Base-by-base conservation (phyloP, 2,888 invertebrate genomes). In the Microctonus aethiopoides region DNA sequence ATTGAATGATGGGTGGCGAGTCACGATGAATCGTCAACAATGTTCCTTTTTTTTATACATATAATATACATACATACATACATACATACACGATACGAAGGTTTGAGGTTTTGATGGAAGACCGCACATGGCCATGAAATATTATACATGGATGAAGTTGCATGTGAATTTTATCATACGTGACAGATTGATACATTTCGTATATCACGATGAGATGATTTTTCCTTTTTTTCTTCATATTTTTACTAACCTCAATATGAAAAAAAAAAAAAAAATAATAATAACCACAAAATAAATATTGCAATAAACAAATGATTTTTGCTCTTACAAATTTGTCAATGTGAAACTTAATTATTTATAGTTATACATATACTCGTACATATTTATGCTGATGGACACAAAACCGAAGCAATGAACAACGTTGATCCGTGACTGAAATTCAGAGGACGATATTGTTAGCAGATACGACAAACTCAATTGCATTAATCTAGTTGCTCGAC, bases 101-200 rank as follows among this genome's bases (percentile, higher is more conserved):
- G 5, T 24, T 24, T 54, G 34, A 57, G 57, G 57, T 34, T 57
- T 57, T 26, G 7, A 24, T 26, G 26, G n/a, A 22, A 11, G 26
- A 32, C 29, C 56, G 10, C 16, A 57, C 32, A 32, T 57, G 20
- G 13, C 32, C 16, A 32, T 13, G 2, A 13, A 9, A 22, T 13
- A 41, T 16, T 29, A 63, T 39, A 32, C 13, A 59, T 59, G 16
- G 46, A 39, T 57, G 34, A 13, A 16, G 20, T 32, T 59, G 16
- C 34, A 59, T 59, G 34, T 46, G 46, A 46, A n/a, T 46, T 46
- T 16, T 20, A 63, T 63, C 46, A 32, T 51, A 63, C 29, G 24
- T 63, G 29, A 63, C 62, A 22, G 29, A 63, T 63, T 63, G 62
- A 63, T 63, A 2, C 34, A 26, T 61, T 41, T 46, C 16, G n/a